phyloP scores from a whole-genome alignment of 2,888 invertebrate species.

The Belgica antarctica region DNA sequence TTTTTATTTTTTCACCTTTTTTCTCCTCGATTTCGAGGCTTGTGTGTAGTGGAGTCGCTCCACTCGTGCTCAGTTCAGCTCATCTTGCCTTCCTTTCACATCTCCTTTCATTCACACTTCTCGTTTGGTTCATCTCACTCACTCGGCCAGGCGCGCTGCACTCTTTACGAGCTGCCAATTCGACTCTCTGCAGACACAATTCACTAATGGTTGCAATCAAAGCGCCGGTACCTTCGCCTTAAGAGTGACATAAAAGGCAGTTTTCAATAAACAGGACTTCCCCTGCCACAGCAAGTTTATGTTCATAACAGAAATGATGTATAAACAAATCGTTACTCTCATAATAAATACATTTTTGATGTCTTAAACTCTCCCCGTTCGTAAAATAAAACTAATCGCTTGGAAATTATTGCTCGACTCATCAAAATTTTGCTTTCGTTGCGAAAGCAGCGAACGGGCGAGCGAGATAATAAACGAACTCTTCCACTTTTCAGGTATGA shows the following conservation, averaged over 20 bases:
- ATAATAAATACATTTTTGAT: slow-evolving; percentile 22
- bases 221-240: slow-evolving; percentile 4
- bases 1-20: slow-evolving; percentile 43
- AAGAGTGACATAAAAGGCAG: background rate
- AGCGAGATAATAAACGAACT: background rate
- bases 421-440: background rate
- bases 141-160: too few species aligned
- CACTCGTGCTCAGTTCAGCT: slow-evolving; percentile 4
- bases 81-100: background rate
- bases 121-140: slow-evolving; percentile 1
- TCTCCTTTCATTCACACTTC: background rate
- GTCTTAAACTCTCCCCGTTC: background rate
- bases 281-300: background rate
- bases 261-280: slow-evolving; percentile 21
- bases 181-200: slow-evolving; percentile 10
- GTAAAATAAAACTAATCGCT: slow-evolving; percentile 37
- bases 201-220: background rate
- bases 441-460: background rate
- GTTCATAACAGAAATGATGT: slow-evolving; percentile 13
- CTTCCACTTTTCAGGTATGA: background rate
- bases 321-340: slow-evolving; percentile 34
- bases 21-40: background rate
- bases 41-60: slow-evolving; percentile 19
- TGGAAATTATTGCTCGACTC: slow-evolving; percentile 15
- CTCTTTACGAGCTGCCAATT: slow-evolving; percentile 38